These are phyloP conservation scores for Brachirus orientalis DNA, from an alignment of 2,113 vertebrate species.

Conservation along the genomic window DNA sequence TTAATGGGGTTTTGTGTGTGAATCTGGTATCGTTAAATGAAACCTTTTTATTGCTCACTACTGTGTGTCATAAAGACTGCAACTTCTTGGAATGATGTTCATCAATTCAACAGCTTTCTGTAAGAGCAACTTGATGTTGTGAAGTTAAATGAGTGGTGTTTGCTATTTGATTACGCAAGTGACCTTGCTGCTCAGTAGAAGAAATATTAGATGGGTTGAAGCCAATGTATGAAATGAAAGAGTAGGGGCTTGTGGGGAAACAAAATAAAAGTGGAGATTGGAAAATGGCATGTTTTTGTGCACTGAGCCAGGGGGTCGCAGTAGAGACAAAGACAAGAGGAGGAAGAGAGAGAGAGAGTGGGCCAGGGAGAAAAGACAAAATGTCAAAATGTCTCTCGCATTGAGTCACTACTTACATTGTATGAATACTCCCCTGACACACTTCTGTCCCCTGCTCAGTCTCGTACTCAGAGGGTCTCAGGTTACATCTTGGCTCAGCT, in stretches of 20 bases:
- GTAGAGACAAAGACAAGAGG: not conserved
- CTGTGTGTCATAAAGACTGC: not conserved
- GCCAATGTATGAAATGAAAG: conserved; percentile 44
- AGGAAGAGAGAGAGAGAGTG: not conserved
- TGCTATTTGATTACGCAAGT: conserved; percentile 9
- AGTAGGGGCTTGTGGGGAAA: conserved; percentile 38
- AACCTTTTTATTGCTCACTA: not conserved
- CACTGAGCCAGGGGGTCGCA: conserved; percentile 30
- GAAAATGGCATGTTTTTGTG: conserved; percentile 1
- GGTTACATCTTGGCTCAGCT: conserved; percentile 19
- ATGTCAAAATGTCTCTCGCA: not conserved
- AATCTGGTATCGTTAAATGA: not conserved
- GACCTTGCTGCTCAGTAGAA: conserved; percentile 1
- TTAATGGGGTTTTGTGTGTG: not conserved
- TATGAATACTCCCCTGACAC: conserved; percentile 48
- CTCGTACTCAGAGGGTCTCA: conserved; percentile 62
- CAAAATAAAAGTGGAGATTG: conserved; percentile 45
- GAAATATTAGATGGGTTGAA: conserved; percentile 11
- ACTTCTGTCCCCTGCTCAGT: conserved; percentile 57
- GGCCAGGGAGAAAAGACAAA: not conserved
- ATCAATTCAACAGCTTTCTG: conserved; percentile 9
- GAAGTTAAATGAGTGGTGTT: conserved; percentile 22
- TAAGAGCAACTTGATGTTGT: not conserved
- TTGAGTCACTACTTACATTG: conserved; percentile 64
- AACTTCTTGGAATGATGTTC: conserved; percentile 26